Evolutionary conservation across 2,113 vertebrate genomes (phyloP), one percentile per base, ranked within the genome.

Genomic region (Alaudala cheleensis): DNA sequence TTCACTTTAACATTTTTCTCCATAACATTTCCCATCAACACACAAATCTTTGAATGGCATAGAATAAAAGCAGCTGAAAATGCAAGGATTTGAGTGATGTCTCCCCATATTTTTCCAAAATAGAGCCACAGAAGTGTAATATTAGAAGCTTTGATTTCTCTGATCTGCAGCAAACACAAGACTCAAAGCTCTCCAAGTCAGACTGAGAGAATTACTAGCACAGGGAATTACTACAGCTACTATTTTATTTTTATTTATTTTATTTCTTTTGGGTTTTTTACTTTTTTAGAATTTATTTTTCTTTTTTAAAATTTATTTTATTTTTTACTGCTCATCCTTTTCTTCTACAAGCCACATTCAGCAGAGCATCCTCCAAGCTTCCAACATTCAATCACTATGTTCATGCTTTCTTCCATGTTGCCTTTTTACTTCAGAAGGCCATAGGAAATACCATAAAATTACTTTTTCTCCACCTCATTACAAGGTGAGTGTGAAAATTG

Each of bases 201-300:
- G 22, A 40, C 18, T 56, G 14, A 0, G 1, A 14, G 24, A 65
- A 66, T 61, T 78, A 39, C 25, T 37, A 33, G 21, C 33, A 10
- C 14, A 34, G 8, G 5, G 10, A 49, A 49, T 39, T 51, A 51
- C 20, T 51, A 33, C 6, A 33, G 23, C 6, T 20, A 29, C 10
- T 4, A 22, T 64, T 81, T 69, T 44, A 39, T 0, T 0, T 5
- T 12, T 42, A 42, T 42, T 42, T 42, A 42, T 42, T 42, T 42
- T 42, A 42, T 12, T 42, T 42, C 37, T 37, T 37, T 37, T 37
- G 37, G 37, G 37, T 37, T 37, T 37, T 37, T 37, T 37, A 37
- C 37, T 37, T 37, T 37, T 42, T 42, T 42, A 42, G 12, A 42
- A 42, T 37, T 37, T 37, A 37, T 37, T 37, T 37, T 37, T 11